These are phyloP conservation scores for Mythimna albipuncta DNA, from an alignment of 2,888 invertebrate genomes.

Conservation along the genomic window DNA sequence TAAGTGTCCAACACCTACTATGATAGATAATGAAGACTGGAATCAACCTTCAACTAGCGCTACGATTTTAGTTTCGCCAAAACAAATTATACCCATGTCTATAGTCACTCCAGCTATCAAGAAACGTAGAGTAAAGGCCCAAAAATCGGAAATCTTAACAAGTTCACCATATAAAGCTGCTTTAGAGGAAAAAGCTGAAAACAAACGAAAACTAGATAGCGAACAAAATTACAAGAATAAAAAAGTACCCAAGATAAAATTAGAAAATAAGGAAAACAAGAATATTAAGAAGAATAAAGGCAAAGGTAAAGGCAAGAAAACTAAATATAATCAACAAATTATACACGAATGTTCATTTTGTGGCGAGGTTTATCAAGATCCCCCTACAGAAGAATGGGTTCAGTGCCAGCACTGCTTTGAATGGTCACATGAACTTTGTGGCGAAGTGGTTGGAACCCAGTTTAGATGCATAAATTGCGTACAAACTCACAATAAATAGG, in stretches of 20 bases:
- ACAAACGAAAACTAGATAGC: too few relatives aligned
- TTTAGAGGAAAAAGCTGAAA: too few relatives aligned
- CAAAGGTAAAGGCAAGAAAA: too few relatives aligned
- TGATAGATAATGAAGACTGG: conserved; percentile 12
- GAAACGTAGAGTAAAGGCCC: conserved; percentile 18
- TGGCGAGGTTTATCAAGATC: too few relatives aligned
- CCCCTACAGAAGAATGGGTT: not conserved
- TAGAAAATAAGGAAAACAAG: too few relatives aligned
- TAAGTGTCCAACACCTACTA: not conserved
- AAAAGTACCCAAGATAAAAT: too few relatives aligned
- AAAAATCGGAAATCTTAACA: conserved; percentile 17
- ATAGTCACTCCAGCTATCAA: conserved; percentile 19
- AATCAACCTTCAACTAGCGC: conserved; percentile 20
- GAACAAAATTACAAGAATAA: too few relatives aligned
- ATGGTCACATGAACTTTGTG: too few relatives aligned
- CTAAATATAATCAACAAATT: too few relatives aligned
- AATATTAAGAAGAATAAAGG: too few relatives aligned
- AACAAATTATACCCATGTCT: conserved; percentile 17
- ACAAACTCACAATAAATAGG: conserved; percentile 7
- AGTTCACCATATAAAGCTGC: conserved; percentile 5
- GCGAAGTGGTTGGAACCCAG: not conserved
- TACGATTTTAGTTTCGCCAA: conserved; percentile 15
- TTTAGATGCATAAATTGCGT: conserved; percentile 11
- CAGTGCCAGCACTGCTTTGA: conserved; percentile 2
- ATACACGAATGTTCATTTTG: too few relatives aligned